These are phyloP conservation scores for Shinisaurus crocodilurus DNA, from an alignment of 2,113 vertebrate genomes.

Conservation along the genomic window DNA sequence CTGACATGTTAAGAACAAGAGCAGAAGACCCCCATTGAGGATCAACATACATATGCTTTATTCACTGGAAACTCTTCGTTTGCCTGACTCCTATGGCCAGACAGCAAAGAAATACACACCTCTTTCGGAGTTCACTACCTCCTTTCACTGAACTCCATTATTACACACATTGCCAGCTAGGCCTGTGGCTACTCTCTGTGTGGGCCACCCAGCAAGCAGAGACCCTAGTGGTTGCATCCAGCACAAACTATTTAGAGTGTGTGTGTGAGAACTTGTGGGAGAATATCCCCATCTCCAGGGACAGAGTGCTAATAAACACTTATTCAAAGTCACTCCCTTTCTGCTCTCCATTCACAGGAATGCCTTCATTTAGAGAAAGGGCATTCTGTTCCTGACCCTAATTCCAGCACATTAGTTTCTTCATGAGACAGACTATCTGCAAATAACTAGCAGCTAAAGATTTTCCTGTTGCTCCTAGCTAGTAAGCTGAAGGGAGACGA, in stretches of 20 bases:
- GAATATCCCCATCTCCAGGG: not conserved
- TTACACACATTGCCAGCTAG: not conserved
- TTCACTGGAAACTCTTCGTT: conserved; percentile 1
- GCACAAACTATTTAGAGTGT: not conserved
- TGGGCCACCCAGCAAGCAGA: conserved; percentile 29
- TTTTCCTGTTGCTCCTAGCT: not conserved
- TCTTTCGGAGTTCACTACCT: not conserved
- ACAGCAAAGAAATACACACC: not conserved
- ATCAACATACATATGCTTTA: not conserved
- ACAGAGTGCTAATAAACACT: not conserved
- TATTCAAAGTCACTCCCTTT: conserved; percentile 8
- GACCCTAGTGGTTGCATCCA: not conserved
- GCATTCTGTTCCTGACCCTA: not conserved
- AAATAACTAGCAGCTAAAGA: not conserved
- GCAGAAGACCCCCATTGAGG: not conserved
- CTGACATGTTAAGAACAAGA: not conserved
- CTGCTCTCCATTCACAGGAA: conserved; percentile 4
- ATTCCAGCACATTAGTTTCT: not conserved
- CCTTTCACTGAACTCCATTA: conserved; percentile 12
- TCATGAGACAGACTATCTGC: not conserved
- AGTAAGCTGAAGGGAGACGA: not conserved
- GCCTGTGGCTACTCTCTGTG: not conserved
- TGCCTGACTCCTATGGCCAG: not conserved
- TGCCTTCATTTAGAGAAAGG: not conserved
- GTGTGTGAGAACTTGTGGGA: conserved; percentile 7